Conservation (phyloP, 2,888 invertebrate species). For the Drosophila bunnanda region DNA sequence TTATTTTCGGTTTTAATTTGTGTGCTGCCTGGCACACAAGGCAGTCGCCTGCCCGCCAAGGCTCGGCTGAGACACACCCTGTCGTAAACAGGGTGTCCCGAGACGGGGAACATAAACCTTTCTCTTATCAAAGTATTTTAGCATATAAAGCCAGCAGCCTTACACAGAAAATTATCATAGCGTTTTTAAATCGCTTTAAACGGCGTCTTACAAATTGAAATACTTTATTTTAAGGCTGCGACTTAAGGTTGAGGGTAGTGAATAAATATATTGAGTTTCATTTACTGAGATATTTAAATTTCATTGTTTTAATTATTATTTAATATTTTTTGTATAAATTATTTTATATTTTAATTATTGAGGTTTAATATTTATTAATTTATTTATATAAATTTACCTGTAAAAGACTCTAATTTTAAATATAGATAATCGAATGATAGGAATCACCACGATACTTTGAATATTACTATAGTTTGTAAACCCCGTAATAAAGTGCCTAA, state of each 20-base stretch:
- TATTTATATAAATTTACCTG: background rate
- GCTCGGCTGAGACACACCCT: conserved; percentile 26
- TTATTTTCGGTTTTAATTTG: conserved; percentile 48
- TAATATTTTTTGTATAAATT: no score
- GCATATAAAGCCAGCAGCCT: background rate
- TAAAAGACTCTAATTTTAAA: background rate
- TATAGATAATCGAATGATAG: no score
- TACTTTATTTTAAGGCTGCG: background rate
- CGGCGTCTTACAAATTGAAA: background rate
- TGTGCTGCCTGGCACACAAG: background rate
- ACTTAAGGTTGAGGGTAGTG: fast-evolving
- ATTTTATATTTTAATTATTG: background rate
- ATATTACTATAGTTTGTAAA: background rate
- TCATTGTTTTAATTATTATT: no score
- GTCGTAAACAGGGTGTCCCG: conserved; percentile 30
- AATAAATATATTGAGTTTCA: background rate
- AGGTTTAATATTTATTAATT: background rate
- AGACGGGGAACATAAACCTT: background rate
- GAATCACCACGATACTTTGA: background rate
- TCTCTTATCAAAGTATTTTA: background rate
- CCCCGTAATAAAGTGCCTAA: no score
- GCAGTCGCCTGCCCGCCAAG: background rate
- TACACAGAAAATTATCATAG: background rate
- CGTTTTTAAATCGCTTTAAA: background rate
- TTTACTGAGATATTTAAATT: no score